Conservation (phyloP, 2,113 vertebrate species). For the Ctenomys sociabilis region DNA sequence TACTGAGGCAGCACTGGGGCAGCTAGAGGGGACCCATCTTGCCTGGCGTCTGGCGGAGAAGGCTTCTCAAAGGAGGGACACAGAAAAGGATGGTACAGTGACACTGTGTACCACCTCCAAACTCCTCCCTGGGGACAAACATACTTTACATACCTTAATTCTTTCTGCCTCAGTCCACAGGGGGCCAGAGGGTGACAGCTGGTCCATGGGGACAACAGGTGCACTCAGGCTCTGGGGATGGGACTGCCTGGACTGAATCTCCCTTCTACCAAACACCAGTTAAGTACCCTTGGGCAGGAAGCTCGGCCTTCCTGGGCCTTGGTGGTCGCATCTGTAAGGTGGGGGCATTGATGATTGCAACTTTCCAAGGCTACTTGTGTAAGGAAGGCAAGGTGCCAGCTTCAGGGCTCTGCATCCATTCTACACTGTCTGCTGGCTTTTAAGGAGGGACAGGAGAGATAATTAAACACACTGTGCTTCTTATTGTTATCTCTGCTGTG, state of each 20-base stretch:
- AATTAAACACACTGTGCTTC: neutral
- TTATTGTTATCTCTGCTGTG: conserved; percentile 7
- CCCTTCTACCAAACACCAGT: neutral
- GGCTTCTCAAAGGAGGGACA: conserved; percentile 9
- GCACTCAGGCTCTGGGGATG: neutral
- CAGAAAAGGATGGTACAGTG: neutral
- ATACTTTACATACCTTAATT: neutral
- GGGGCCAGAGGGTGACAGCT: neutral
- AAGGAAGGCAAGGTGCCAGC: neutral
- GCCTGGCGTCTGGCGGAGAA: neutral
- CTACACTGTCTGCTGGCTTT: conserved; percentile 15
- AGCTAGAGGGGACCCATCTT: neutral
- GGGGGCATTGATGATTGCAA: neutral
- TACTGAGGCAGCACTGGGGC: neutral
- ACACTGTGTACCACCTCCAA: neutral
- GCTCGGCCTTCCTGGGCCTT: neutral
- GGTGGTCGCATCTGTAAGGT: neutral
- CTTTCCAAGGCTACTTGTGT: neutral
- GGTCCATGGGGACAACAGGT: neutral
- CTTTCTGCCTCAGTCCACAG: neutral
- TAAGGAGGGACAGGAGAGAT: neutral
- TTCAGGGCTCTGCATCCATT: neutral
- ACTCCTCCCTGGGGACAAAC: neutral
- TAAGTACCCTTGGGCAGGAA: neutral
- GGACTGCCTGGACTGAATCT: neutral